These are phyloP conservation scores for Pomacea maculata DNA, from an alignment of 1,140 invertebrate genomes.

Conservation along the genomic window DNA sequence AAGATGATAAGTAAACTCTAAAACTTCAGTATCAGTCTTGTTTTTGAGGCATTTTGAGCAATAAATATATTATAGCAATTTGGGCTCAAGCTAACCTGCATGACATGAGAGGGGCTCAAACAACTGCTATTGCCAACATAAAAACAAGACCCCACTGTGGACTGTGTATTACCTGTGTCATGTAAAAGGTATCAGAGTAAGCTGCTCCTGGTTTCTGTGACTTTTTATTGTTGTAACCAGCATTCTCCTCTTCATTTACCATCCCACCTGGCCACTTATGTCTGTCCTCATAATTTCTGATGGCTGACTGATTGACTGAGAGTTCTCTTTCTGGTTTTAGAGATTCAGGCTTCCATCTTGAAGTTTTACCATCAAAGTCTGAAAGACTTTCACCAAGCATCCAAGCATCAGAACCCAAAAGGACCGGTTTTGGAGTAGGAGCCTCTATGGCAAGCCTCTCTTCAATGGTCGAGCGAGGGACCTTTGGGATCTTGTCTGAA, in stretches of 20 bases:
- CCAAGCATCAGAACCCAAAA: slow-evolving; percentile 1
- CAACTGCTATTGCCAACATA: no score
- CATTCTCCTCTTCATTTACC: slow-evolving; percentile 21
- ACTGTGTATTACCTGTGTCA: slow-evolving; percentile 56
- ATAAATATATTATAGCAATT: no score
- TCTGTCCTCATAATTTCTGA: slow-evolving; percentile 14
- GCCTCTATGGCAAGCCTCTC: slow-evolving; percentile 51
- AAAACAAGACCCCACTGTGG: no score
- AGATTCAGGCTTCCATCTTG: slow-evolving; percentile 27
- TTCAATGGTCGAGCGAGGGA: slow-evolving; percentile 55
- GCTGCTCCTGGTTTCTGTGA: slow-evolving; percentile 17
- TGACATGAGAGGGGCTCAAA: no score
- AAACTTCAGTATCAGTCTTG: no score
- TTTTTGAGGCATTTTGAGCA: no score
- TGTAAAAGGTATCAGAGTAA: slow-evolving; percentile 56
- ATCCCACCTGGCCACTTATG: slow-evolving; percentile 11
- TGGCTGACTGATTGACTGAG: slow-evolving; percentile 6
- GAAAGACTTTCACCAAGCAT: slow-evolving; percentile 10
- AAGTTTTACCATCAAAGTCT: slow-evolving; percentile 7
- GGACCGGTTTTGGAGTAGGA: slow-evolving; percentile 27
- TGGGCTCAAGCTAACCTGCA: no score
- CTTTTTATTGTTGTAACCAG: background rate
- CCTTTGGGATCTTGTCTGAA: slow-evolving; percentile 49
- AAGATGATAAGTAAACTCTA: no score
- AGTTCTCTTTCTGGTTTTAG: slow-evolving; percentile 25